Conservation (phyloP, 2,888 invertebrate species). For the Pinctada fucata region DNA sequence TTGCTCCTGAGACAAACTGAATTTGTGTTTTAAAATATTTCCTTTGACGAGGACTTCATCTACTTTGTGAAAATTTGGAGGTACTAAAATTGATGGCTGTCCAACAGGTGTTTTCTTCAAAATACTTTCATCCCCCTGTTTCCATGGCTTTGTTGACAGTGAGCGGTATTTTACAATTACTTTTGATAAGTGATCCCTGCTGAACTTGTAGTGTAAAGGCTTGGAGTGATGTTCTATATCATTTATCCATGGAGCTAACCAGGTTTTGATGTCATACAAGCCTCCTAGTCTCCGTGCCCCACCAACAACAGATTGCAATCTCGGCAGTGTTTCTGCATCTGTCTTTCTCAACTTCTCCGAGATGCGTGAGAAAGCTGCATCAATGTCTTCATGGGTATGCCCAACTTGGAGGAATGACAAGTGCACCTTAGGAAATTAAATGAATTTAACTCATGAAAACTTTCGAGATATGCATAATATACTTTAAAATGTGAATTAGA, state of each 20-base stretch:
- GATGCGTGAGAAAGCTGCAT: conserved; percentile 14
- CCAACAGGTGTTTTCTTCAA: background rate
- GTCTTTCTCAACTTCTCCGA: background rate
- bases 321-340: conserved; percentile 24
- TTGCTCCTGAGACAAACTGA: background rate
- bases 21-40: background rate
- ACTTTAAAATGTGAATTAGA: no score
- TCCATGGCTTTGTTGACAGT: background rate
- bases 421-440: conserved; percentile 16
- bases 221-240: background rate
- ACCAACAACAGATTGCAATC: background rate
- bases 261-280: conserved; percentile 18
- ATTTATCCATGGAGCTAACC: conserved; percentile 4
- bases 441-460: background rate
- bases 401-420: conserved; percentile 20
- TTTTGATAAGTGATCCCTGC: background rate
- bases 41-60: background rate
- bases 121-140: background rate
- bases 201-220: conserved; percentile 21
- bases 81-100: background rate
- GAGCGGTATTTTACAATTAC: background rate
- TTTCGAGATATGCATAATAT: no score
- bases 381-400: conserved; percentile 22
- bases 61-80: conserved; percentile 7
- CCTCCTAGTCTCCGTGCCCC: background rate